A percentile compares a stretch with the other conserved stretches of the same genome.
phyloP scores from a whole-genome alignment of 2,797 vertebrate species.

The Brachyalestes nurse region DNA sequence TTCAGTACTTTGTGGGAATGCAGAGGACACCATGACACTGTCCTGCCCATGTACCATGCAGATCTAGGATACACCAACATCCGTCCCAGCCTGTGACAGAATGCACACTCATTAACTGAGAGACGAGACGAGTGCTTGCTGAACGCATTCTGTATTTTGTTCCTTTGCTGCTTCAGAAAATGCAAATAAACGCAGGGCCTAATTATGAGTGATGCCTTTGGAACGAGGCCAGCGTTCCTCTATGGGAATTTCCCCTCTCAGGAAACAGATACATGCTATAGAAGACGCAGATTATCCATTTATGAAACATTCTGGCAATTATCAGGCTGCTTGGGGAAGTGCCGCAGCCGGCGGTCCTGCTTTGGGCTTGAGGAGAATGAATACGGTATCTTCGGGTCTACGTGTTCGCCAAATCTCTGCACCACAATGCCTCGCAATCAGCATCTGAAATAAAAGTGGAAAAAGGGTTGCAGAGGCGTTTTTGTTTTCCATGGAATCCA shows the following conservation, averaged over 20 bases:
- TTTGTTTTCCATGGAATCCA: background rate
- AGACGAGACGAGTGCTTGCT: background rate
- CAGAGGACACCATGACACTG: no score
- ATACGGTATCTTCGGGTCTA: background rate
- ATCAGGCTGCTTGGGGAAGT: background rate
- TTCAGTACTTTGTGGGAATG: no score
- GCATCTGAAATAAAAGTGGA: background rate
- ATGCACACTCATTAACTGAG: background rate
- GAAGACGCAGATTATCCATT: background rate
- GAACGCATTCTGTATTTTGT: background rate
- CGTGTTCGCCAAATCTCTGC: background rate
- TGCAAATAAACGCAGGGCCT: background rate
- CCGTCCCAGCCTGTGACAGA: background rate
- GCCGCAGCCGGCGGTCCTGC: background rate
- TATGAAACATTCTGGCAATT: slow-evolving; percentile 1
- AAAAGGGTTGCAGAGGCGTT: background rate
- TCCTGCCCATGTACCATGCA: background rate
- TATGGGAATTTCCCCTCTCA: background rate
- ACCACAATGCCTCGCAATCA: background rate
- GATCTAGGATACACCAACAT: background rate
- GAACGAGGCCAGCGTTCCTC: slow-evolving; percentile 3
- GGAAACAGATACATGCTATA: background rate
- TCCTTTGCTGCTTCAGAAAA: background rate
- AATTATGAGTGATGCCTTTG: background rate
- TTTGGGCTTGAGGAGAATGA: background rate